A percentile compares a stretch with the other conserved stretches of the same genome.
phyloP scores from a whole-genome alignment of 2,797 vertebrate genomes.

The Mus minutoides region DNA sequence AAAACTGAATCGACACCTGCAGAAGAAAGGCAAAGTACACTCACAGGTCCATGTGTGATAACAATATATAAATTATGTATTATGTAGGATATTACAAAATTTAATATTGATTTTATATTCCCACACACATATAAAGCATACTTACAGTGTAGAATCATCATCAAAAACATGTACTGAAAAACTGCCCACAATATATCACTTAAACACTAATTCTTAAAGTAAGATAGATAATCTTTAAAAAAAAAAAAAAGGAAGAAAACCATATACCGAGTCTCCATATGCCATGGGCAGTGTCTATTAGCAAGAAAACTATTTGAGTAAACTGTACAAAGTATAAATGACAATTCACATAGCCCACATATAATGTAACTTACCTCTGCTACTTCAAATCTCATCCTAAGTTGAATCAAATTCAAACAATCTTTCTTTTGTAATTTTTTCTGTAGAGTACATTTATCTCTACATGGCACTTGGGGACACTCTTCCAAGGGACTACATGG shows the following conservation, averaged over 20 bases:
- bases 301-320: background rate
- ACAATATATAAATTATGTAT: background rate
- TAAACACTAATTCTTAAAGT: background rate
- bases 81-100: background rate
- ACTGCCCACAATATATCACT: background rate
- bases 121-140: background rate
- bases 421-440: slow-evolving; percentile 88
- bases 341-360: slow-evolving; percentile 17
- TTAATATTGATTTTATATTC: background rate
- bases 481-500: slow-evolving; percentile 94
- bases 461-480: slow-evolving; percentile 82
- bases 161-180: background rate
- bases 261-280: background rate
- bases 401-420: slow-evolving; percentile 92
- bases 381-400: slow-evolving; percentile 94
- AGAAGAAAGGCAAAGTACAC: slow-evolving; percentile 18
- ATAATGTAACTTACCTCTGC: slow-evolving; percentile 90
- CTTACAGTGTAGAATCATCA: background rate
- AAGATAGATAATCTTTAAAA: background rate
- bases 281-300: background rate
- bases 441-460: slow-evolving; percentile 80
- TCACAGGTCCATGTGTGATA: background rate
- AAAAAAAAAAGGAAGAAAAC: background rate
- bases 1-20: slow-evolving; percentile 94
- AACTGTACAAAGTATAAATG: slow-evolving; percentile 5